A percentile compares a stretch with the other conserved stretches of the same genome.
Evolutionary conservation across 2,113 vertebrate genomes (phyloP).

Genomic region (Melanostigma gelatinosum): DNA sequence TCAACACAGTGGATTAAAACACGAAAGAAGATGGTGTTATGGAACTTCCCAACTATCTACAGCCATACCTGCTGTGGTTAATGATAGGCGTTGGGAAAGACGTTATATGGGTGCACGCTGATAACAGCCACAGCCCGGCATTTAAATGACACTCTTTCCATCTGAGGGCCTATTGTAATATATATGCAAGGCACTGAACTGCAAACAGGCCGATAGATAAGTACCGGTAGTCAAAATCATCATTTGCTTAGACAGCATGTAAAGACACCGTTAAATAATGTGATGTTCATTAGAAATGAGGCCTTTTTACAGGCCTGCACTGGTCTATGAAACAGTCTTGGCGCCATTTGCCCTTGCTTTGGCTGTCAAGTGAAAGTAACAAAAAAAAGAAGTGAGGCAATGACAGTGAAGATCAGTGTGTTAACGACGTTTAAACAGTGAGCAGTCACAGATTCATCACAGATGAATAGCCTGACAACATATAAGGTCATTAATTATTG

Average conservation of each 20-base stretch:
- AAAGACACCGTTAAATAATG: not conserved
- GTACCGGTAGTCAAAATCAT: slow-evolving; percentile 32
- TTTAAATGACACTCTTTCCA: not conserved
- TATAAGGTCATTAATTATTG: slow-evolving; percentile 22
- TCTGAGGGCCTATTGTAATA: not conserved
- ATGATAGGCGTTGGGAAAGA: not conserved
- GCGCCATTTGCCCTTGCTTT: slow-evolving; percentile 2
- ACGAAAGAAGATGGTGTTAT: no score
- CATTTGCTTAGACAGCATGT: not conserved
- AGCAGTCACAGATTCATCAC: not conserved
- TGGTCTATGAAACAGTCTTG: not conserved
- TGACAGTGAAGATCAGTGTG: not conserved
- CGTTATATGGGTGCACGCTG: not conserved
- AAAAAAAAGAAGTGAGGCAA: not conserved
- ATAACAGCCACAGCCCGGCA: not conserved
- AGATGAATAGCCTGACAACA: not conserved
- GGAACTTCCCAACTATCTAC: not conserved
- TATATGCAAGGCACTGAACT: not conserved
- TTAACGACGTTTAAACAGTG: not conserved
- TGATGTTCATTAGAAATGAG: not conserved
- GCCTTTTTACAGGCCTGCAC: not conserved
- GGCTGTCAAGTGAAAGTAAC: slow-evolving; percentile 13
- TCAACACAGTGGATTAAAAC: not conserved
- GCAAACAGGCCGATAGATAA: not conserved
- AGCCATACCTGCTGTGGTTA: no score